phyloP scores from a whole-genome alignment of 2,888 invertebrate genomes.

The Zaprionus lineosus region DNA sequence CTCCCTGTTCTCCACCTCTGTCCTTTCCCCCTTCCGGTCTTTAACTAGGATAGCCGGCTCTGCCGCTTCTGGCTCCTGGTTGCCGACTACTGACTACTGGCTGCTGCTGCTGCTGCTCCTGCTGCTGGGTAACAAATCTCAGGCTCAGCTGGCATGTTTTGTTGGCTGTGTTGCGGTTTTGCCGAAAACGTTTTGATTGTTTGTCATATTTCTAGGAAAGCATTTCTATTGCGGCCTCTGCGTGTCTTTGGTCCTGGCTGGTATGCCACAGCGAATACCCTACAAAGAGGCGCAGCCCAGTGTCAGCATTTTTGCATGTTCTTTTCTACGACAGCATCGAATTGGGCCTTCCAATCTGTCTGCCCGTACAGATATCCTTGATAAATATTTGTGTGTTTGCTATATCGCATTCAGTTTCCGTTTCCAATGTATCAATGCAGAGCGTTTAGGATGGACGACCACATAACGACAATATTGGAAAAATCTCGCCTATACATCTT shows the following conservation, averaged over 20 bases:
- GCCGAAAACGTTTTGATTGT: slow-evolving; percentile 70
- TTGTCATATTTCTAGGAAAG: slow-evolving; percentile 73
- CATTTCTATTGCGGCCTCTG: slow-evolving; percentile 47
- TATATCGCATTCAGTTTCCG: slow-evolving; percentile 1
- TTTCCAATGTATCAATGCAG: slow-evolving; percentile 40
- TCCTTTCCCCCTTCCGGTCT: no score
- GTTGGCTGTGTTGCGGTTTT: slow-evolving; percentile 68
- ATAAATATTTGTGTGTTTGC: slow-evolving; percentile 2
- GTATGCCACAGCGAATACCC: slow-evolving; percentile 11
- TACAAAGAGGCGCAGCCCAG: slow-evolving; percentile 7
- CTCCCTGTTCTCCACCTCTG: slow-evolving; percentile 12
- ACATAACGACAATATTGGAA: background rate
- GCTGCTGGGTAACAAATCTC: slow-evolving; percentile 65
- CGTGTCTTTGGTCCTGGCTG: background rate
- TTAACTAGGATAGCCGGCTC: no score
- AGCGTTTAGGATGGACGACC: slow-evolving; percentile 14
- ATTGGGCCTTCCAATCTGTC: slow-evolving; percentile 1
- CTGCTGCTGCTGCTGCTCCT: no score
- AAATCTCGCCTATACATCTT: slow-evolving; percentile 4
- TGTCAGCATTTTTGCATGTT: background rate
- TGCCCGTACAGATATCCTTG: background rate
- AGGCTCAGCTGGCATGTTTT: slow-evolving; percentile 69
- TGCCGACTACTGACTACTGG: no score
- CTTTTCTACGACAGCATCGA: background rate
- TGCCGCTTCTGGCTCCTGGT: no score